Evolutionary conservation across 2,797 vertebrate species (phyloP), one percentile per base, ranked within the genome.

Genomic region (Siniperca undulata): DNA sequence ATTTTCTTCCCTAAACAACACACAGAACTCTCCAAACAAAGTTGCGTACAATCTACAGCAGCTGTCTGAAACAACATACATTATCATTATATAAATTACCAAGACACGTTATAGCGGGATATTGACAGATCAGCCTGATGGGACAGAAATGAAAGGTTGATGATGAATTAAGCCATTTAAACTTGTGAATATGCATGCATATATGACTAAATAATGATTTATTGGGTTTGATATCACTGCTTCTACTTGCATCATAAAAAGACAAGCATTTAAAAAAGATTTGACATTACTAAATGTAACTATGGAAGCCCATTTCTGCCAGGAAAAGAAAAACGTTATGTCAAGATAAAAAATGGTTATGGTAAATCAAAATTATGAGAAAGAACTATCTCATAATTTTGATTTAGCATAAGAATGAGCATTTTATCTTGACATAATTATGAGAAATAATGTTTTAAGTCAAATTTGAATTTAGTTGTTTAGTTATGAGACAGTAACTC

Each of bases 111-210:
- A 65, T 16, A 24, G 50, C 0, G 13, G 16, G 34, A 83, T 7
- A 34, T 17, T 72, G 60, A 72, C 4, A 12, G 14, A 78, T 72
- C 44, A 22, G 12, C 19, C 2, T 52, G 44, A 70, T 10, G 7
- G 48, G 27, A 27, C 36, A 80, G 61, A 66, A 82, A 76, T 11
- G 10, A 55, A 53, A 27, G 2, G 38, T 6, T 68, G 53, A 38
- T 84, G 68, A 83, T 78, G n/a, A 36, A 75, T 74, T 38, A 36
- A 77, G 52, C 34, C 2, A 67, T 80, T 87, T 76, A 56, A 77
- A 64, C 17, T 38, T 48, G 30, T 53, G 61, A 75, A 67, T 60
- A 60, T 70, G 62, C 55, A 80, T 60, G 11, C 7, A 70, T 61
- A 12, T 59, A 80, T 68, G 4, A 16, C 14, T 40, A 50, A 78